These are phyloP conservation scores for Gadus chalcogrammus DNA, from an alignment of 2,113 vertebrate genomes.

Conservation along the genomic window DNA sequence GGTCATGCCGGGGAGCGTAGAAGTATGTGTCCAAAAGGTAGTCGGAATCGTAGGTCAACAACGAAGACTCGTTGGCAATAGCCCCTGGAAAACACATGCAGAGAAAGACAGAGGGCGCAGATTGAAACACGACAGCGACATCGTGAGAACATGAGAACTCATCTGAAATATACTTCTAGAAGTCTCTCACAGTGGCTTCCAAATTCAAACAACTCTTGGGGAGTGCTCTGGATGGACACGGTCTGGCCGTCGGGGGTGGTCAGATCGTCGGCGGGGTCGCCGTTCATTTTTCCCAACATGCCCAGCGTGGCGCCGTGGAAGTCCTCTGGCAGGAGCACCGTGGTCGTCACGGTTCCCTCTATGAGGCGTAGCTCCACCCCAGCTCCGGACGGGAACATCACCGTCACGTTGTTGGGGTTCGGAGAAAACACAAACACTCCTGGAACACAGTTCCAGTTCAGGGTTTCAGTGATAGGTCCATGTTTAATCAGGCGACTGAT, in stretches of 20 bases:
- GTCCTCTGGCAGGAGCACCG: slow-evolving; percentile 79
- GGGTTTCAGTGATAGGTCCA: too few species aligned
- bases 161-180: neutral
- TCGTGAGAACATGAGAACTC: neutral
- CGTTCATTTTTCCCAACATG: slow-evolving; percentile 85
- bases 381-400: slow-evolving; percentile 86
- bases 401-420: slow-evolving; percentile 66
- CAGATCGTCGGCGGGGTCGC: slow-evolving; percentile 74
- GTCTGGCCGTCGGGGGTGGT: slow-evolving; percentile 65
- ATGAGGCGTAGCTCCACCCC: slow-evolving; percentile 77
- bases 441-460: slow-evolving; percentile 32
- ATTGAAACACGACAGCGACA: neutral
- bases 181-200: slow-evolving; percentile 83
- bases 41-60: slow-evolving; percentile 87
- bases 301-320: slow-evolving; percentile 76
- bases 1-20: slow-evolving; percentile 74
- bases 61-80: slow-evolving; percentile 74
- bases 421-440: slow-evolving; percentile 82
- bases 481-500: too few species aligned
- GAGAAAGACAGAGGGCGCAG: slow-evolving; percentile 9
- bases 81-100: slow-evolving; percentile 72
- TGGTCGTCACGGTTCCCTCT: slow-evolving; percentile 71
- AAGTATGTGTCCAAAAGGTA: slow-evolving; percentile 72
- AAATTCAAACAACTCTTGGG: slow-evolving; percentile 76
- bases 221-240: slow-evolving; percentile 44